Conservation (phyloP, 2,797 vertebrate species). For the Sebastes baramenuke region DNA sequence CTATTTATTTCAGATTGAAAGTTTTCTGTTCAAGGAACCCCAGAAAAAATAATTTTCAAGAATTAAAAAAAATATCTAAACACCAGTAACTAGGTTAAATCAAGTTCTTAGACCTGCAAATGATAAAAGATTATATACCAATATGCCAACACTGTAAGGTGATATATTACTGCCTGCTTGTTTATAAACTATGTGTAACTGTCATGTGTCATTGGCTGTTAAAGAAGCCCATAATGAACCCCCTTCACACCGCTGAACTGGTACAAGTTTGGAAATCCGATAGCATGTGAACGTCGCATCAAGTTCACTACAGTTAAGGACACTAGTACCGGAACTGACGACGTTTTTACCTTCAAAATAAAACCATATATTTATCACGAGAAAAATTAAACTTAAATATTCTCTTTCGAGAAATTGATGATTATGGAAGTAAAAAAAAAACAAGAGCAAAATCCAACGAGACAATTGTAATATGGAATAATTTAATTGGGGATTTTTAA, state of each 20-base stretch:
- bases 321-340: fast-evolving
- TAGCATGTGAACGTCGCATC: slow-evolving; percentile 20
- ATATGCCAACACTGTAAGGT: neutral
- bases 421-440: neutral
- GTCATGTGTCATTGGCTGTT: neutral
- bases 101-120: neutral
- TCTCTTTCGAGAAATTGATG: neutral
- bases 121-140: fast-evolving
- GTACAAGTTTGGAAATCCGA: slow-evolving; percentile 78
- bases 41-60: too few relatives aligned
- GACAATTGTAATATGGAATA: neutral
- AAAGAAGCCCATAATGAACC: slow-evolving; percentile 34
- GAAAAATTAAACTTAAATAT: neutral
- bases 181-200: neutral
- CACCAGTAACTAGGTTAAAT: neutral
- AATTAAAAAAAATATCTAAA: neutral
- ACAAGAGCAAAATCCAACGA: neutral
- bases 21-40: neutral
- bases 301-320: neutral
- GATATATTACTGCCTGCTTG: neutral
- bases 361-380: neutral
- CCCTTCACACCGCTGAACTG: slow-evolving; percentile 44
- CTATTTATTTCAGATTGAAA: neutral
- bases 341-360: slow-evolving; percentile 30
- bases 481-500: neutral